phyloP scores from a whole-genome alignment of 1,140 invertebrate genomes.

The Asbolus verrucosus region DNA sequence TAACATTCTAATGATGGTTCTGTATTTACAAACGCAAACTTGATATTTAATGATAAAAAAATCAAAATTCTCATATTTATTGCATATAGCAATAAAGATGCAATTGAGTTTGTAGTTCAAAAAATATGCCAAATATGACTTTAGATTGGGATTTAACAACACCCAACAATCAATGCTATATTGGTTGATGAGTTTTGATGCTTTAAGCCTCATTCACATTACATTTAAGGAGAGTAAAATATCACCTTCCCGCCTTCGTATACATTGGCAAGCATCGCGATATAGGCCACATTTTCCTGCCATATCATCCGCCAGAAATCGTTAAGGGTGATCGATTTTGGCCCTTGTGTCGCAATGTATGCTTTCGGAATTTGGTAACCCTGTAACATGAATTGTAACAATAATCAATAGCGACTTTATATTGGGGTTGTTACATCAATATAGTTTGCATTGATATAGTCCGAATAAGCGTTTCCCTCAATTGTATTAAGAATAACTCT shows the following conservation, averaged over 20 bases:
- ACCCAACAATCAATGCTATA: no score
- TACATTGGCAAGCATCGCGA: conserved; percentile 84
- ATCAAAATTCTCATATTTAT: no score
- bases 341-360: conserved; percentile 86
- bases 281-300: conserved; percentile 75
- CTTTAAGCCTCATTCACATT: no score
- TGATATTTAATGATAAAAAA: no score
- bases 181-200: no score
- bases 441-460: conserved; percentile 59
- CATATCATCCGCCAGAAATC: conserved; percentile 88
- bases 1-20: no score
- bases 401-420: not conserved
- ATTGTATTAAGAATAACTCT: conserved; percentile 77
- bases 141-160: no score
- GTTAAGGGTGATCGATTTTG: conserved; percentile 75
- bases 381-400: conserved; percentile 62
- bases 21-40: no score
- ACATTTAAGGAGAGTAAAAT: conserved; percentile 1
- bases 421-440: conserved; percentile 39
- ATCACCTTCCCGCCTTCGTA: conserved; percentile 76
- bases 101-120: no score
- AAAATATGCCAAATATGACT: no score
- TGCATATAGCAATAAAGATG: no score
- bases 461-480: conserved; percentile 59
- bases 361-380: conserved; percentile 73